phyloP scores from a whole-genome alignment of 2,888 invertebrate species.

The Antheraea yamamai region DNA sequence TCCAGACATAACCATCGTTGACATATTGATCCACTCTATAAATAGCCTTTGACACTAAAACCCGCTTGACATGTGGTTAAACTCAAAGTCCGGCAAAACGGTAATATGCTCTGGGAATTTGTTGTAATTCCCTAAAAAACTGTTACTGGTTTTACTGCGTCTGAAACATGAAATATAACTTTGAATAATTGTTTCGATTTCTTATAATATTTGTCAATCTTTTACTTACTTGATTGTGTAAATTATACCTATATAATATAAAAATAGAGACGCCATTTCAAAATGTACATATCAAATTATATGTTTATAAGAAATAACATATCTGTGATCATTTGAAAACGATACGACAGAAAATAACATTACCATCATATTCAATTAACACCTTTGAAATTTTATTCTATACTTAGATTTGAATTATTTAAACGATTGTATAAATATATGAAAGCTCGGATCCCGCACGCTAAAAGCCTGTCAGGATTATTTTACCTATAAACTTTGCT shows the following conservation, averaged over 20 bases:
- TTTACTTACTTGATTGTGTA: background rate
- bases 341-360: background rate
- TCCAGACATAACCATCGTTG: too few relatives aligned
- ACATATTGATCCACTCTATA: too few relatives aligned
- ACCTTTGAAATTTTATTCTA: background rate
- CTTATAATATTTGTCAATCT: background rate
- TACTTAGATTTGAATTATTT: constrained; percentile 17
- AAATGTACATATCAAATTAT: background rate
- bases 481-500: constrained; percentile 38
- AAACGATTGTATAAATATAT: constrained; percentile 17
- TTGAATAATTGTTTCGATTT: background rate
- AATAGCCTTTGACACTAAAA: too few relatives aligned
- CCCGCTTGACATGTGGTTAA: too few relatives aligned
- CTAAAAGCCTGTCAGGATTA: constrained; percentile 50
- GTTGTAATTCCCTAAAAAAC: too few relatives aligned
- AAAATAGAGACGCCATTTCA: background rate
- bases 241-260: too few relatives aligned
- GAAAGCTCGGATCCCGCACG: constrained; percentile 28
- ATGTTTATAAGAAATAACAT: background rate
- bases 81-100: too few relatives aligned
- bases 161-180: background rate
- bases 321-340: background rate
- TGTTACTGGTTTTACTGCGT: too few relatives aligned
- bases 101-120: too few relatives aligned
- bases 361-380: background rate